Conservation (phyloP, 2,888 invertebrate species). For the Sialis lutaria region DNA sequence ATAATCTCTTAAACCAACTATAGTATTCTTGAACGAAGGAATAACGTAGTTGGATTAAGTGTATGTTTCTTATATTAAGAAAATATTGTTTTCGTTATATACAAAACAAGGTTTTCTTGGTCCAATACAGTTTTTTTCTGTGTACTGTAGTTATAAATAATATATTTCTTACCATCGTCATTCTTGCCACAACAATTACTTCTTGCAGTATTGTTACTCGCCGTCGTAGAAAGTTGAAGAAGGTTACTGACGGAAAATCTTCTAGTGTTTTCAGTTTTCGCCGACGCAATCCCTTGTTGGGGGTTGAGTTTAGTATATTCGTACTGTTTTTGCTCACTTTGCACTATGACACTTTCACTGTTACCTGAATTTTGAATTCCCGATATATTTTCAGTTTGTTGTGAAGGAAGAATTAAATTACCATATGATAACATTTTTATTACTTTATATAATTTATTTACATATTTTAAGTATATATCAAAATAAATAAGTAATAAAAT, state of each 20-base stretch:
- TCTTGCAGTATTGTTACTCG: constrained; percentile 7
- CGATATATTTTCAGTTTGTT: background rate
- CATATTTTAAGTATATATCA: background rate
- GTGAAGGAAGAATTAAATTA: background rate
- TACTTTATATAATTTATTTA: background rate
- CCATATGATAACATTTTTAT: background rate
- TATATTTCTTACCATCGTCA: constrained; percentile 4
- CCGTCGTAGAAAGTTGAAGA: constrained; percentile 19
- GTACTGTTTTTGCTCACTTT: too few relatives aligned
- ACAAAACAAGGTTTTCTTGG: background rate
- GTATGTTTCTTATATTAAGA: too few relatives aligned
- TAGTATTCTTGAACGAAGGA: too few relatives aligned
- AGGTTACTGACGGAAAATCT: constrained; percentile 26
- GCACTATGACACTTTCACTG: background rate
- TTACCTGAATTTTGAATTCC: background rate
- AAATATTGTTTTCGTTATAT: too few relatives aligned
- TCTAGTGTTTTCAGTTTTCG: constrained; percentile 17
- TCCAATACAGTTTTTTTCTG: background rate
- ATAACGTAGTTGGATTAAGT: too few relatives aligned
- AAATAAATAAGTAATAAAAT: background rate
- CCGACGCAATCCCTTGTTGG: background rate
- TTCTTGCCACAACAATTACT: constrained; percentile 1
- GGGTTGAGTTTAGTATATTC: background rate
- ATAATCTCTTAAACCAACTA: too few relatives aligned
- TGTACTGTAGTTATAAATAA: background rate